A percentile compares a stretch with the other conserved stretches of the same genome.
phyloP scores from a whole-genome alignment of 2,113 vertebrate species.

The Limnothrissa miodon region DNA sequence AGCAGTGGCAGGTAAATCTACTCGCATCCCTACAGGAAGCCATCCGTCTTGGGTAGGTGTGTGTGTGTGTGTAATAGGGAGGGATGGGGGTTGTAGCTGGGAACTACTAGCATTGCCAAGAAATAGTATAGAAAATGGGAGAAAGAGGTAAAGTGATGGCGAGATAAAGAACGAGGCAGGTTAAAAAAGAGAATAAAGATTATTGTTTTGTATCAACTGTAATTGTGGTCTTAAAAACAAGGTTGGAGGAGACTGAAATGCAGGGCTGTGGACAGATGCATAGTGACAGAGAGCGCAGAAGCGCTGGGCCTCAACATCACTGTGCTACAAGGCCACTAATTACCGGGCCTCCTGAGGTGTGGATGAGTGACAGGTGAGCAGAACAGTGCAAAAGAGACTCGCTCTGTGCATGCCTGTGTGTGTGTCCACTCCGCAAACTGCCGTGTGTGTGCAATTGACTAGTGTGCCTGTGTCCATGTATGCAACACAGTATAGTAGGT shows the following conservation, averaged over 20 bases:
- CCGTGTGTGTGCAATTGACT: too few relatives aligned
- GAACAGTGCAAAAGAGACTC: not conserved
- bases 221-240: too few relatives aligned
- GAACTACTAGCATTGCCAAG: not conserved
- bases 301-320: not conserved
- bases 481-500: too few relatives aligned
- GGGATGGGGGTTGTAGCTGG: not conserved
- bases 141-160: not conserved
- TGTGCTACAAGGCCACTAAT: not conserved
- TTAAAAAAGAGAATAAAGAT: too few relatives aligned
- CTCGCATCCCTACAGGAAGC: constrained; percentile 61
- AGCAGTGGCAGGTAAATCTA: constrained; percentile 73
- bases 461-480: too few relatives aligned
- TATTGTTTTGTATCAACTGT: too few relatives aligned
- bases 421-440: not conserved
- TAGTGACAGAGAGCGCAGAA: not conserved
- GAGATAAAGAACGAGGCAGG: not conserved
- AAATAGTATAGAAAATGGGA: not conserved
- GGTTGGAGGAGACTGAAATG: not conserved
- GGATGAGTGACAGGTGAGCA: not conserved
- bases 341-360: not conserved
- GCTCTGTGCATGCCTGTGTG: not conserved
- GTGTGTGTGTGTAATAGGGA: too few relatives aligned
- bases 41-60: constrained; percentile 59
- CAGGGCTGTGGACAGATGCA: not conserved